These are phyloP conservation scores for Nothura maculosa DNA, from an alignment of 2,797 vertebrate species.

Conservation along the genomic window DNA sequence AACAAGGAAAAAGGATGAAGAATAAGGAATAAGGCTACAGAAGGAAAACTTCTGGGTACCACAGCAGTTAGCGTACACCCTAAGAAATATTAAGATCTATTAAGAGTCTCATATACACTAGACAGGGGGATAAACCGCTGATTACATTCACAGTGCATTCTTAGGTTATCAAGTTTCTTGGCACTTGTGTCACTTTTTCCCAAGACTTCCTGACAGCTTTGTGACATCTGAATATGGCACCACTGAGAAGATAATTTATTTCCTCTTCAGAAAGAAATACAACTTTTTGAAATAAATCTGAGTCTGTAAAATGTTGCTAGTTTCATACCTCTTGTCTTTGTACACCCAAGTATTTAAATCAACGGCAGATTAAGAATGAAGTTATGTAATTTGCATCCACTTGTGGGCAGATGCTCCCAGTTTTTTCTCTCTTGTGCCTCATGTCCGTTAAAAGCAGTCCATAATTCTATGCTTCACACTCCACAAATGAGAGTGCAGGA, in stretches of 20 bases:
- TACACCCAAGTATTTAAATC: neutral
- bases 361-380: neutral
- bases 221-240: accelerated
- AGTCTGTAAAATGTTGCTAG: neutral
- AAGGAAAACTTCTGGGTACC: neutral
- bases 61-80: accelerated
- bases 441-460: no score
- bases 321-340: neutral
- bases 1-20: neutral
- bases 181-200: accelerated
- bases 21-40: neutral
- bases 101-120: accelerated
- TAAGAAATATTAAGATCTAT: accelerated
- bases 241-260: neutral
- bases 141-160: accelerated
- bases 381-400: neutral
- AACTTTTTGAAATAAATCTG: neutral
- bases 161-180: neutral
- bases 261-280: neutral
- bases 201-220: accelerated
- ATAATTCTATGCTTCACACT: no score
- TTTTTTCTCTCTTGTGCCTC: no score
- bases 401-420: no score
- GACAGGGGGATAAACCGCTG: neutral
- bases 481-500: no score